phyloP scores from a whole-genome alignment of 1,140 invertebrate genomes.

The Pinna nobilis region DNA sequence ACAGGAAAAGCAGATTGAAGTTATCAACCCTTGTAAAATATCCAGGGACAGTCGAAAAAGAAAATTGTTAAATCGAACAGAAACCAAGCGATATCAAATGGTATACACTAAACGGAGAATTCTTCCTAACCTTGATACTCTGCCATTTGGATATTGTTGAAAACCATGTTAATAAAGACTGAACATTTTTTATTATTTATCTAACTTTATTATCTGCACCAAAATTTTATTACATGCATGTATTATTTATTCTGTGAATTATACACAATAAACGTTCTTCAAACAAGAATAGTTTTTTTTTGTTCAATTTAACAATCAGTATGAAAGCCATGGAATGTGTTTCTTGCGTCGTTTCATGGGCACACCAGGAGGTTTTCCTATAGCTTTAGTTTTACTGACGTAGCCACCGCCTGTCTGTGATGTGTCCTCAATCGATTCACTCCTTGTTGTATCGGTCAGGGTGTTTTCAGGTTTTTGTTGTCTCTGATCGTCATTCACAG shows the following conservation, averaged over 20 bases:
- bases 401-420: constrained; percentile 17
- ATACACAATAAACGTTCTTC: constrained; percentile 8
- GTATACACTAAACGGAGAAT: constrained; percentile 44
- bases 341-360: constrained; percentile 25
- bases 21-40: constrained; percentile 39
- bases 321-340: constrained; percentile 22
- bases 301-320: constrained; percentile 20
- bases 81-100: constrained; percentile 36
- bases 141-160: constrained; percentile 41
- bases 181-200: not conserved
- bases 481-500: constrained; percentile 3
- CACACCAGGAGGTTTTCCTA: constrained; percentile 32
- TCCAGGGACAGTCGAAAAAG: constrained; percentile 35
- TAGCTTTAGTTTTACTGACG: constrained; percentile 23
- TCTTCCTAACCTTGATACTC: constrained; percentile 25
- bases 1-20: constrained; percentile 16
- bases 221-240: constrained; percentile 7
- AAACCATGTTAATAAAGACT: constrained; percentile 22
- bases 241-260: constrained; percentile 10
- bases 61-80: constrained; percentile 33
- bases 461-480: constrained; percentile 20
- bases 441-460: constrained; percentile 16
- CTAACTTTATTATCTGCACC: not conserved
- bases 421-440: constrained; percentile 13
- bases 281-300: constrained; percentile 6